Evolutionary conservation across 2,797 vertebrate species (phyloP).

Genomic region (Ptychobarbus kaznakovi): DNA sequence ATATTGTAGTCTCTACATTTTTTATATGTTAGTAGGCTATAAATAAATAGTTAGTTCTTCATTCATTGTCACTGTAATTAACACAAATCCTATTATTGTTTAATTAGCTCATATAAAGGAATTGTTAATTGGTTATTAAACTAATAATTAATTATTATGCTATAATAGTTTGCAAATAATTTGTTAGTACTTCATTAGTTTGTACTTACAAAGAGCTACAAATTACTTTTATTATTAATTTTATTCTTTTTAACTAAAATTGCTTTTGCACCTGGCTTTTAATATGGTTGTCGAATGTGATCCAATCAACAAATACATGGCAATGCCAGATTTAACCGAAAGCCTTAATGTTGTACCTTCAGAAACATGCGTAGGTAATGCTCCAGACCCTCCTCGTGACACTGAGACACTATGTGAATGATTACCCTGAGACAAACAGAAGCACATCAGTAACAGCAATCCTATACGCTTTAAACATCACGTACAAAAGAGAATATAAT

Average conservation of each 20-base stretch:
- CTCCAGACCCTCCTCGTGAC: constrained; percentile 93
- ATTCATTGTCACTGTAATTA: background rate
- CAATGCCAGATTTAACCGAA: background rate
- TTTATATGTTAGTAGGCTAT: background rate
- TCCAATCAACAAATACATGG: background rate
- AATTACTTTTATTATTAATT: background rate
- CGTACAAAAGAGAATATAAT: background rate
- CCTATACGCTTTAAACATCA: background rate
- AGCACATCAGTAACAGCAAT: background rate
- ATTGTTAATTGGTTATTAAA: background rate
- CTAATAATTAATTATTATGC: background rate
- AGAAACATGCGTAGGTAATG: constrained; percentile 93
- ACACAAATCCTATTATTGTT: background rate
- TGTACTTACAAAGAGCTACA: background rate
- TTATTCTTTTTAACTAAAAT: background rate
- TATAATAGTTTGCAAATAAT: background rate
- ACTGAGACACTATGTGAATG: constrained; percentile 93
- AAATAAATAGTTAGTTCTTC: background rate
- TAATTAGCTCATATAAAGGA: background rate
- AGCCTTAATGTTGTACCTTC: constrained; percentile 78
- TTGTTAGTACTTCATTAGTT: background rate
- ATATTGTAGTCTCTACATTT: background rate
- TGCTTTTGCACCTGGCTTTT: background rate
- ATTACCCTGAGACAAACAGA: constrained; percentile 83
- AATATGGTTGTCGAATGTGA: too few relatives aligned